Evolutionary conservation across 1,140 invertebrate genomes (phyloP).

Genomic region (Pteromalus puparum): DNA sequence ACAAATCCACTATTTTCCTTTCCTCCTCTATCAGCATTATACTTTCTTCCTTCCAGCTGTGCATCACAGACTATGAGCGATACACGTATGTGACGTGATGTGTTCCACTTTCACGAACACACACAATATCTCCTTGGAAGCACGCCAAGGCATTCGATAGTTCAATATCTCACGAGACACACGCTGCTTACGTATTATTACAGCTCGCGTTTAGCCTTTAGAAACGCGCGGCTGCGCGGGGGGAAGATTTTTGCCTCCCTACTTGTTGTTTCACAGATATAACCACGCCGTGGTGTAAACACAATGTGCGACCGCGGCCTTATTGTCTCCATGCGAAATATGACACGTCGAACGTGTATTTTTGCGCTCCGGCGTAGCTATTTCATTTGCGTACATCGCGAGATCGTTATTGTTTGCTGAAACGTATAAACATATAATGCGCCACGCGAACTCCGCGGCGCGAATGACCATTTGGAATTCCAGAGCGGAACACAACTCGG

Average conservation of each 20-base stretch:
- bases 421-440: not conserved
- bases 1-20: not conserved
- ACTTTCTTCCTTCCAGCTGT: not conserved
- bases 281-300: not conserved
- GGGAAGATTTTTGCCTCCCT: not conserved
- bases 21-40: slow-evolving; percentile 4
- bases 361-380: not conserved
- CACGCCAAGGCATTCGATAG: slow-evolving; percentile 15
- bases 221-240: not conserved
- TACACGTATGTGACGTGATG: not conserved
- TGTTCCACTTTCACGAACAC: slow-evolving; percentile 22
- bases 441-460: no score
- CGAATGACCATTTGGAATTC: not conserved
- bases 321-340: no score
- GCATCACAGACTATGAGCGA: not conserved
- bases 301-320: no score
- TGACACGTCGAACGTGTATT: no score
- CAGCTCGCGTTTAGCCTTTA: not conserved
- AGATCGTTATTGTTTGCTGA: not conserved
- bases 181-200: slow-evolving; percentile 19
- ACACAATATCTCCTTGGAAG: slow-evolving; percentile 14
- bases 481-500: not conserved
- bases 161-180: slow-evolving; percentile 23
- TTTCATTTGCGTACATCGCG: not conserved
- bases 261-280: not conserved